Percentiles rank a stretch among this genome's conserved stretches.
Evolutionary conservation across 2,888 invertebrate genomes (phyloP).

Genomic region (Disparrhopalites patrizii): DNA sequence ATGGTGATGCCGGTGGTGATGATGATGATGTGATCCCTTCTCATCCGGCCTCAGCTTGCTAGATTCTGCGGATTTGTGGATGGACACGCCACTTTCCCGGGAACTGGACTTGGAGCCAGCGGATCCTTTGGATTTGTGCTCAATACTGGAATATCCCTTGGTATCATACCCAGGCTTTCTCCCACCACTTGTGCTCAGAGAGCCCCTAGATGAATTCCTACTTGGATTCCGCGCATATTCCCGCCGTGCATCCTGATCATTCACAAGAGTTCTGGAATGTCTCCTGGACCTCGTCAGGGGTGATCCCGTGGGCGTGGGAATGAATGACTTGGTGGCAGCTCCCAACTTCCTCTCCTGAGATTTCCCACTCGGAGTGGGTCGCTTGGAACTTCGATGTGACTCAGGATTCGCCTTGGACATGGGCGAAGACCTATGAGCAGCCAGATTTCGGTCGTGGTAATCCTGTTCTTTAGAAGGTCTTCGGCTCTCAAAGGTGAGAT

Average conservation of each 20-base stretch:
- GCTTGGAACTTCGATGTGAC: background rate
- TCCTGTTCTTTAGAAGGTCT: background rate
- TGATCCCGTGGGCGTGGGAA: background rate
- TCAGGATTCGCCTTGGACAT: background rate
- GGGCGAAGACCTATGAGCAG: background rate
- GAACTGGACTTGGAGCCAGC: background rate
- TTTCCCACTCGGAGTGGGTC: background rate
- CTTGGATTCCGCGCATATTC: background rate
- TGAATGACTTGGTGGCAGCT: background rate
- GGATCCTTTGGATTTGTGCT: background rate
- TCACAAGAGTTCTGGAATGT: background rate
- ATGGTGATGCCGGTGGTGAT: background rate
- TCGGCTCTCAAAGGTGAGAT: background rate
- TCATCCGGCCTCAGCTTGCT: background rate
- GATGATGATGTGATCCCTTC: no score
- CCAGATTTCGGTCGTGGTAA: background rate
- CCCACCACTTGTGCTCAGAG: background rate
- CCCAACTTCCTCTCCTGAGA: background rate
- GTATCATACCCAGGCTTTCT: background rate
- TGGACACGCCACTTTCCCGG: background rate
- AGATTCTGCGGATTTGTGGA: background rate
- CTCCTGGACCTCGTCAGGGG: background rate
- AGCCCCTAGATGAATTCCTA: background rate
- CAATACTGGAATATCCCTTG: background rate
- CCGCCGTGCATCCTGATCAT: background rate